phyloP scores from a whole-genome alignment of 2,797 vertebrate species.

The Chelon labrosus region DNA sequence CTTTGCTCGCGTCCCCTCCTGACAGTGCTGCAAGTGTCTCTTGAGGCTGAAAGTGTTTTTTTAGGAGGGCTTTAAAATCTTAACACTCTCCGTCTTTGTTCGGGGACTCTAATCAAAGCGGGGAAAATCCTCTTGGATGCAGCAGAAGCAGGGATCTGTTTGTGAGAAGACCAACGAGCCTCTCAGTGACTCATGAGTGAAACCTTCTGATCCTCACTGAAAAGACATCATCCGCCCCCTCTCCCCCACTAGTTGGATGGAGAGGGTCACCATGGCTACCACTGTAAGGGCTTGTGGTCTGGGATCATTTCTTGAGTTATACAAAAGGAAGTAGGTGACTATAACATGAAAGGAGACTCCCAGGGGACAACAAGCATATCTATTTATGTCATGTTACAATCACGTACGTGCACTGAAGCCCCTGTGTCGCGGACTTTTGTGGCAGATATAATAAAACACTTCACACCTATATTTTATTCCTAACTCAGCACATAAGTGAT shows the following conservation, averaged over 20 bases:
- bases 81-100: conserved; percentile 55
- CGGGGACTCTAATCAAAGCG: conserved; percentile 27
- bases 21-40: conserved; percentile 58
- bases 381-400: no score
- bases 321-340: not conserved
- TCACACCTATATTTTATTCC: no score
- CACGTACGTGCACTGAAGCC: no score
- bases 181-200: conserved; percentile 40
- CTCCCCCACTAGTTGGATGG: not conserved
- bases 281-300: not conserved
- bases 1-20: conserved; percentile 41
- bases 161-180: conserved; percentile 53
- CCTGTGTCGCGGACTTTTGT: no score
- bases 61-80: conserved; percentile 41
- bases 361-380: no score
- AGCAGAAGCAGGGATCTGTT: conserved; percentile 46
- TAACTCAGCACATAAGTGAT: no score
- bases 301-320: not conserved
- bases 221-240: conserved; percentile 22
- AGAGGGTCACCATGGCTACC: not conserved
- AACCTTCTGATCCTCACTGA: conserved; percentile 40
- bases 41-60: conserved; percentile 52
- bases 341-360: no score
- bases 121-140: conserved; percentile 66
- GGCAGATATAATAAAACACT: no score